These are phyloP conservation scores for Toxotes chatareus DNA, from an alignment of 2,113 vertebrate genomes.

Conservation along the genomic window DNA sequence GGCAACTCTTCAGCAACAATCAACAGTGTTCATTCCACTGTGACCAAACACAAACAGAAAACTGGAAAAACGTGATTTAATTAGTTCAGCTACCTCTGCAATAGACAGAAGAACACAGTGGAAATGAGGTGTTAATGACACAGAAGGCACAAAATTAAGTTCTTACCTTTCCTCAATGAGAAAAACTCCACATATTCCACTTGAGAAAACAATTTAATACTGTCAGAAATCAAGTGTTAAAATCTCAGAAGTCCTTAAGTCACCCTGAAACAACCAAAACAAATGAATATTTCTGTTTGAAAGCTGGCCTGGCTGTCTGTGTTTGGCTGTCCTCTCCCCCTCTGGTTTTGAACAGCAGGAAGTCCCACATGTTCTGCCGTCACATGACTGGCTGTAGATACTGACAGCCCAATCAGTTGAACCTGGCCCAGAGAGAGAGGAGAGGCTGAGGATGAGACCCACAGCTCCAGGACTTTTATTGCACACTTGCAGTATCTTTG, in stretches of 20 bases:
- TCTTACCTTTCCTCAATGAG: conserved; percentile 52
- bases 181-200: conserved; percentile 21
- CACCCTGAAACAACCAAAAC: background rate
- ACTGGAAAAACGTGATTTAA: background rate
- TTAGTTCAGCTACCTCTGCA: background rate
- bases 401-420: conserved; percentile 34
- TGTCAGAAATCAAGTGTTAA: background rate
- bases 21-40: conserved; percentile 78
- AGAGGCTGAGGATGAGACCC: background rate
- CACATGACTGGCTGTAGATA: conserved; percentile 52
- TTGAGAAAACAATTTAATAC: background rate
- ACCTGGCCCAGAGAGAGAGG: conserved; percentile 15
- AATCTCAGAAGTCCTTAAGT: background rate
- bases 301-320: background rate
- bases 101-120: background rate
- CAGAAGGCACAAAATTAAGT: background rate
- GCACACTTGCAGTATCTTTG: background rate
- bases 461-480: background rate
- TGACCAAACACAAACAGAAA: conserved; percentile 20
- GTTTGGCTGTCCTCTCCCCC: conserved; percentile 8
- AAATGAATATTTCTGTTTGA: conserved; percentile 18
- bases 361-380: conserved; percentile 55
- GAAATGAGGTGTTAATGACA: background rate
- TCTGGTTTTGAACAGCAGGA: conserved; percentile 37
- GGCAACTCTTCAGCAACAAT: conserved; percentile 68